Evolutionary conservation across 2,888 invertebrate genomes (phyloP).

Genomic region (Nomada hirtipes): DNA sequence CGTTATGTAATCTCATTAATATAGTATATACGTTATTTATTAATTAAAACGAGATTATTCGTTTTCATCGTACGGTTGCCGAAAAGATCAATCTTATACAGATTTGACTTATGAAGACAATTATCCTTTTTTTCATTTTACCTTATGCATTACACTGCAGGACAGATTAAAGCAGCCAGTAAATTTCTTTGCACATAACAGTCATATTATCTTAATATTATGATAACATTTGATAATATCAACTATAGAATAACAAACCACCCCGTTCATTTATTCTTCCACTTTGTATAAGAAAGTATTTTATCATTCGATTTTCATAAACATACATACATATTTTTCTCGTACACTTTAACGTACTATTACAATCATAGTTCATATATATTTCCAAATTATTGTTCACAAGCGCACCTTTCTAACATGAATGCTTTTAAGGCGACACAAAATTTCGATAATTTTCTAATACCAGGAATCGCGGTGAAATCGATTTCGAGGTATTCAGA

Average conservation of each 20-base stretch:
- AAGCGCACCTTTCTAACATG: not conserved
- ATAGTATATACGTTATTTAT: not conserved
- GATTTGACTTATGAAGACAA: not conserved
- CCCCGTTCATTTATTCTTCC: too few relatives aligned
- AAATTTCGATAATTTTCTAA: too few relatives aligned
- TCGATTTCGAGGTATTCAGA: not conserved
- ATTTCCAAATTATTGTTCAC: not conserved
- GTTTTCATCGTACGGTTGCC: not conserved
- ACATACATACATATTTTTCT: not conserved
- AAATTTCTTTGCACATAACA: too few relatives aligned
- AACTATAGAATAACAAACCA: too few relatives aligned
- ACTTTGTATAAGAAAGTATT: not conserved
- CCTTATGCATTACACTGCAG: too few relatives aligned
- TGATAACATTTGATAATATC: too few relatives aligned
- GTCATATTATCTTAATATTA: too few relatives aligned
- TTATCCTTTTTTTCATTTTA: too few relatives aligned
- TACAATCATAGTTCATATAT: too few relatives aligned
- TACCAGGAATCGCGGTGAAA: not conserved
- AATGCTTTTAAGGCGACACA: not conserved
- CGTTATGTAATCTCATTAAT: conserved; percentile 14
- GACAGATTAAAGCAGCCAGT: too few relatives aligned
- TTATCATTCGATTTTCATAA: not conserved
- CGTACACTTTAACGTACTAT: too few relatives aligned
- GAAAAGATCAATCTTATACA: not conserved
- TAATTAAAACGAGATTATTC: not conserved